Evolutionary conservation across 2,888 invertebrate genomes (phyloP).

Genomic region (Plutella xylostella): DNA sequence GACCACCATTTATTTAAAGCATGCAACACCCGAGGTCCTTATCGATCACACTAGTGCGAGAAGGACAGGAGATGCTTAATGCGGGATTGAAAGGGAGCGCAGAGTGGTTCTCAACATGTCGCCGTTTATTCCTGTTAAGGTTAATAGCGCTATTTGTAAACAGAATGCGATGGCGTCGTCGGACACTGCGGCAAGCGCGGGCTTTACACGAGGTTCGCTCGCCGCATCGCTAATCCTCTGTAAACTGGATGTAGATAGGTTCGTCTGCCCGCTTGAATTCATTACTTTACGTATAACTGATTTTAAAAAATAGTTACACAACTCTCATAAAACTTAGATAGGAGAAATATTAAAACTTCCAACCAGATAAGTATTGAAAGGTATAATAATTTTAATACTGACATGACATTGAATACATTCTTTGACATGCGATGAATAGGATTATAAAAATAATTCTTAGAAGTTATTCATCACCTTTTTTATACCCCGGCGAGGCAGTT

Average conservation of each 20-base stretch:
- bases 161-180: slow-evolving; percentile 47
- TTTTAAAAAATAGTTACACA: too few species aligned
- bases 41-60: slow-evolving; percentile 7
- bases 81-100: slow-evolving; percentile 1
- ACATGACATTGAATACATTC: too few species aligned
- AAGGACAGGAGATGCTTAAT: background rate
- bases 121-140: slow-evolving; percentile 49
- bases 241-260: background rate
- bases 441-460: background rate
- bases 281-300: too few species aligned
- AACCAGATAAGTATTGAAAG: too few species aligned
- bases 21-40: slow-evolving; percentile 20
- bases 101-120: slow-evolving; percentile 22
- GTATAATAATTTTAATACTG: too few species aligned
- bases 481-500: slow-evolving; percentile 16
- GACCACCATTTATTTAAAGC: slow-evolving; percentile 34
- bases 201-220: background rate
- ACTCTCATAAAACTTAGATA: too few species aligned
- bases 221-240: slow-evolving; percentile 1
- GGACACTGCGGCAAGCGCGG: slow-evolving; percentile 31
- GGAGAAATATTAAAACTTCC: too few species aligned
- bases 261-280: too few species aligned
- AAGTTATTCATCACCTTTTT: slow-evolving; percentile 4
- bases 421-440: background rate
- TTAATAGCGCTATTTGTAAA: slow-evolving; percentile 62